Percentiles rank a stretch among this genome's conserved stretches.
Conservation (phyloP, 2,113 vertebrate genomes). For the Bubo bubo region DNA sequence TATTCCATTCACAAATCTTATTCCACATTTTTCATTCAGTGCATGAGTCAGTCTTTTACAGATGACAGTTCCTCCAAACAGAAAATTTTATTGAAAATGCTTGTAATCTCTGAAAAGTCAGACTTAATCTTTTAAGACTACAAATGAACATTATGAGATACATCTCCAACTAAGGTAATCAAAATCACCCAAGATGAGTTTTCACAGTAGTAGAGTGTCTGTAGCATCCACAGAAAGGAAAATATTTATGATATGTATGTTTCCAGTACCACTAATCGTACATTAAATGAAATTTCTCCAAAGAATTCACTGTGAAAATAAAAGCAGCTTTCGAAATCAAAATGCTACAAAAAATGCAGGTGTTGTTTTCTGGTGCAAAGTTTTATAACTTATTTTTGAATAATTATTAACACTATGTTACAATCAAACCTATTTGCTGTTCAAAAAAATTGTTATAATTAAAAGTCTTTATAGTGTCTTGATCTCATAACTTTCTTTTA, state of each 20-base stretch:
- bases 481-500: neutral
- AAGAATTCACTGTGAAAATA: neutral
- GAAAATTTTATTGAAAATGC: neutral
- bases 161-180: neutral
- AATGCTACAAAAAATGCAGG: neutral
- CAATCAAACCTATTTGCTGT: neutral
- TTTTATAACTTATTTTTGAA: neutral
- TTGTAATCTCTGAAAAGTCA: neutral
- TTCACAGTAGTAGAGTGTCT: neutral
- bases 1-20: neutral
- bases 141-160: neutral
- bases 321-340: neutral
- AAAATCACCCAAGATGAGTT: neutral
- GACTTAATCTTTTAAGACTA: neutral
- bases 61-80: neutral
- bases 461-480: neutral
- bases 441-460: neutral
- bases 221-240: neutral
- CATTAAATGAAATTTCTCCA: neutral
- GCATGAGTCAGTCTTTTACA: neutral
- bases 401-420: neutral
- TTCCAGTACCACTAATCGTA: neutral
- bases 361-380: neutral
- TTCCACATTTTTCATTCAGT: neutral
- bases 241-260: neutral